Base-by-base conservation (phyloP, 2,113 vertebrate genomes). In the Indri indri region DNA sequence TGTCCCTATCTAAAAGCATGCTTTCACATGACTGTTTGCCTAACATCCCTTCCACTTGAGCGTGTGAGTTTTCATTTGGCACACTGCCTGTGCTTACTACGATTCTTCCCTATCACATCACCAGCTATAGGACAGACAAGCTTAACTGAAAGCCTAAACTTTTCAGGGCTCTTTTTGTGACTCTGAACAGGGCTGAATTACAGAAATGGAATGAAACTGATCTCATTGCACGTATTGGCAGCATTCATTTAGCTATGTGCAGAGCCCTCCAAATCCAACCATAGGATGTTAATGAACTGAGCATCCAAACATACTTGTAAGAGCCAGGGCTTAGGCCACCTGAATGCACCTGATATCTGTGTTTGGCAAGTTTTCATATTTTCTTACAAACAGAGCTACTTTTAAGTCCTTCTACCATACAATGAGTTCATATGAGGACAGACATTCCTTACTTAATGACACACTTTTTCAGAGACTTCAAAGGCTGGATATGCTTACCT, bases 401-500 rank as follows among this genome's bases (percentile, higher is more conserved):
- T 95, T 79, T 85, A 96, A 97, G 57, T 68, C 80, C 91, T 95
- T 84, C 37, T 47, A 9, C 59, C 91, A 9, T 79, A 88, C 59
- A 94, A 80, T 86, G 87, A 97, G 96, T 97, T 98, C 87, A 82
- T 88, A 37, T 50, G 61, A 97, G 96, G 90, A 95, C 92, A 96
- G 54, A 91, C 42, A 95, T 95, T 97, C 73, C 66, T 90, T 65
- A 52, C 18, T 81, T 8, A 80, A 77, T 32, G 79, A 20, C 66
- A 86, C 4, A 13, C 54, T 91, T 95, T 85, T 97, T 47, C 0
- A 0, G 96, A 94, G 83, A 91, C 42, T 96, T 98, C 84, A 85
- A 90, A 92, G 47, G 23, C 65, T 94, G 47, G 68, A 40, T 94
- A 80, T 87, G 57, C 80, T 96, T 96, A 90, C 96, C 92, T 77